Conservation (phyloP, 2,797 vertebrate species). For the Sebastolobus altivelis region DNA sequence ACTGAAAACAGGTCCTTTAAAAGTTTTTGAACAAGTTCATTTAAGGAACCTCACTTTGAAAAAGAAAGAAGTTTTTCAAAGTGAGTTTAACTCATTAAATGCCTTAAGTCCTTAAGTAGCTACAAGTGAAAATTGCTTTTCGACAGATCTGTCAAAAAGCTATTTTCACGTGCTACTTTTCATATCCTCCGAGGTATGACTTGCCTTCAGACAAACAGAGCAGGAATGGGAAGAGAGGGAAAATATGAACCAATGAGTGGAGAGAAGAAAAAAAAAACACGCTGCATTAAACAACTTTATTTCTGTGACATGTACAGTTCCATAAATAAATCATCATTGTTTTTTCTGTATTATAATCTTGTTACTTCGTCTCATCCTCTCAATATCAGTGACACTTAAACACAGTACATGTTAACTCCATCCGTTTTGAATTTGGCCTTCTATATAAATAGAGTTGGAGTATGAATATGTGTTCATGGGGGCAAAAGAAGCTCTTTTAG, state of each 20-base stretch:
- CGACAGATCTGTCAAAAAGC: conserved; percentile 50
- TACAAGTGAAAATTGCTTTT: background rate
- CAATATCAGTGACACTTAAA: conserved; percentile 12
- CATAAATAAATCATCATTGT: conserved; percentile 30
- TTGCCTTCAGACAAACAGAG: conserved; percentile 47
- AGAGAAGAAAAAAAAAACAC: background rate
- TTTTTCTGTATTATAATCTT: conserved; percentile 7
- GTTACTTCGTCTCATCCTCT: conserved; percentile 9
- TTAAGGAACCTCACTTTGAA: conserved; percentile 56
- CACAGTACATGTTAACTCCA: background rate
- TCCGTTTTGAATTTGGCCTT: background rate
- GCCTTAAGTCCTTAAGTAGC: background rate
- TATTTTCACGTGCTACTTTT: conserved; percentile 52
- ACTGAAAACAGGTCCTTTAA: conserved; percentile 1
- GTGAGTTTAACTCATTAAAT: too few species aligned
- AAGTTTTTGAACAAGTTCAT: conserved; percentile 49
- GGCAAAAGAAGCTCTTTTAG: conserved; percentile 19
- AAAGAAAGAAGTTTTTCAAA: conserved; percentile 4
- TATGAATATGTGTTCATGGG: conserved; percentile 1
- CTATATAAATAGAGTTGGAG: background rate
- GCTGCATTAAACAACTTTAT: conserved; percentile 33
- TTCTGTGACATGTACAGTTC: conserved; percentile 20
- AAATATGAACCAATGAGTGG: conserved; percentile 21
- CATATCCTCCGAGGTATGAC: conserved; percentile 36
- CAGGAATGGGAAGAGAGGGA: background rate